Evolutionary conservation across 2,797 vertebrate species (phyloP).

Genomic region (Dromococcyx pavoninus): DNA sequence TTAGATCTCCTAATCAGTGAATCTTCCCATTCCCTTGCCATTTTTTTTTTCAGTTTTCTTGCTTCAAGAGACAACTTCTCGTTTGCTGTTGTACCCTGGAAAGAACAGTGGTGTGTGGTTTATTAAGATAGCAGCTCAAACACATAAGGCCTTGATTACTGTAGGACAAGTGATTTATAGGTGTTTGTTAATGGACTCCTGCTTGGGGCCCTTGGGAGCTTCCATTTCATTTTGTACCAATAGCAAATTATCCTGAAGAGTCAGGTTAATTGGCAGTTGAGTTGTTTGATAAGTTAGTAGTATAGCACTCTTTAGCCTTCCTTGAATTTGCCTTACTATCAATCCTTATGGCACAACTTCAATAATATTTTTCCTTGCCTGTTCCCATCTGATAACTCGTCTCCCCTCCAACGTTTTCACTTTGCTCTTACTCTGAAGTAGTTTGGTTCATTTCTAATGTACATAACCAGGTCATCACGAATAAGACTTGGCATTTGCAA

Average conservation of each 20-base stretch:
- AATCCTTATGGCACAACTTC: neutral
- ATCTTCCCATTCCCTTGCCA: neutral
- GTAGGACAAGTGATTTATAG: neutral
- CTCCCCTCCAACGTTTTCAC: neutral
- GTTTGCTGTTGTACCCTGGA: neutral
- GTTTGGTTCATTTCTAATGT: neutral
- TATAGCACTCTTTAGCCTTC: neutral
- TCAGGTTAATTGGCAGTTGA: neutral
- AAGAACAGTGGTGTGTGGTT: neutral
- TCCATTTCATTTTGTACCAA: neutral
- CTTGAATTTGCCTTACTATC: neutral
- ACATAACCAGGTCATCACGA: neutral
- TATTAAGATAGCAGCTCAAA: neutral
- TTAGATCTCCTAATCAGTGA: neutral
- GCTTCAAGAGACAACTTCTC: neutral
- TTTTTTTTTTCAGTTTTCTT: neutral
- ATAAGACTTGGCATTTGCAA: neutral
- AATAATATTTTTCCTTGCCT: neutral
- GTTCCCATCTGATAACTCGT: neutral
- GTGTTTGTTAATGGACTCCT: neutral
- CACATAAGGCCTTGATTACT: neutral
- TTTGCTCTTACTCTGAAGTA: neutral
- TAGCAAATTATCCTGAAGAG: neutral
- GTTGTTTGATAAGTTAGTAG: neutral
- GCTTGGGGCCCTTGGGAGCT: neutral